Conservation (phyloP, 2,797 vertebrate genomes). For the Lates japonicus region DNA sequence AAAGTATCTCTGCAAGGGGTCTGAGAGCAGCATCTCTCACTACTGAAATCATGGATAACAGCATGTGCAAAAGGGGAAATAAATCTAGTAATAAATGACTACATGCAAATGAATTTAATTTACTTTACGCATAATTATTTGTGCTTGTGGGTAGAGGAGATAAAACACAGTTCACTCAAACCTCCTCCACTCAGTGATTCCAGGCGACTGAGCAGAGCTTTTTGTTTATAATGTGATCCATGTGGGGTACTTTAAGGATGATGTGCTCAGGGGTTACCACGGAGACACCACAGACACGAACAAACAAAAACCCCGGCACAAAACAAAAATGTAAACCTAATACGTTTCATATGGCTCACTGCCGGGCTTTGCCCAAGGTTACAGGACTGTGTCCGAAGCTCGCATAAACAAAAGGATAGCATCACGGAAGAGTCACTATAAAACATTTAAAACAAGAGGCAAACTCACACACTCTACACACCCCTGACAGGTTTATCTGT, state of each 20-base stretch:
- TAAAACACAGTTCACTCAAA: conserved; percentile 68
- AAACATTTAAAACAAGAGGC: conserved; percentile 58
- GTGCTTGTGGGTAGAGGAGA: conserved; percentile 62
- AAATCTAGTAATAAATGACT: conserved; percentile 63
- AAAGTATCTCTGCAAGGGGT: conserved; percentile 42
- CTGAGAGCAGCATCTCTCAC: conserved; percentile 27
- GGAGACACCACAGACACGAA: conserved; percentile 82
- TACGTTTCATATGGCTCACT: conserved; percentile 82
- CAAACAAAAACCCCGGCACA: conserved; percentile 79
- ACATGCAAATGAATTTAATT: conserved; percentile 73
- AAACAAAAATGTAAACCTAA: conserved; percentile 82
- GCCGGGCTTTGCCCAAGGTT: conserved; percentile 73
- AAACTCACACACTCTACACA: conserved; percentile 49
- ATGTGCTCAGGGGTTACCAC: conserved; percentile 81
- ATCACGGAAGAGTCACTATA: conserved; percentile 52
- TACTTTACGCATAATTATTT: conserved; percentile 67
- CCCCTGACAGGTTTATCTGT: conserved; percentile 65
- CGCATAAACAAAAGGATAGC: conserved; percentile 69
- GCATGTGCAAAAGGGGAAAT: conserved; percentile 45
- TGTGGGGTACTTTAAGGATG: conserved; percentile 86
- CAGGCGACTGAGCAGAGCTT: conserved; percentile 68
- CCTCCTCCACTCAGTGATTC: conserved; percentile 58
- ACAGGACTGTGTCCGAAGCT: conserved; percentile 61
- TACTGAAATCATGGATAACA: conserved; percentile 49
- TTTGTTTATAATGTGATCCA: conserved; percentile 85